Evolutionary conservation across 1,140 invertebrate species (phyloP).

Genomic region (Caenorhabditis remanei): DNA sequence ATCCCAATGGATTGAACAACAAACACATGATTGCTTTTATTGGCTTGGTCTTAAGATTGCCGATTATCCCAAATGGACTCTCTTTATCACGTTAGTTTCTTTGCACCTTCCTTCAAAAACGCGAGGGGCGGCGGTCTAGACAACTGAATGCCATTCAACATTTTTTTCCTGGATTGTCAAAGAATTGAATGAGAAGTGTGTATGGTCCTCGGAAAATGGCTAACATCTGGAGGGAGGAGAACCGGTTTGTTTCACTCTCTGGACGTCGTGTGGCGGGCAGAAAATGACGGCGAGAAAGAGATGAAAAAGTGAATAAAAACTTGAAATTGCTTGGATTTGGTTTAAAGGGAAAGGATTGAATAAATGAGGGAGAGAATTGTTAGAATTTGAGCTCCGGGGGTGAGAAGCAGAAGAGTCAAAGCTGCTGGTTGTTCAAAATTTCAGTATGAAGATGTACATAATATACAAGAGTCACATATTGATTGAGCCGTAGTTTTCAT

Average conservation of each 20-base stretch:
- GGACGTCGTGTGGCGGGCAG: neutral
- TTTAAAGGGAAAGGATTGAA: constrained; percentile 12
- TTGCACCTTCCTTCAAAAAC: constrained; percentile 24
- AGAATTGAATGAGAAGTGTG: constrained; percentile 1
- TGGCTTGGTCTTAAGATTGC: constrained; percentile 62
- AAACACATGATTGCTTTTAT: constrained; percentile 66
- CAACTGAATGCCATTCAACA: neutral
- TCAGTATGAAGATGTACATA: no score
- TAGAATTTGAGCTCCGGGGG: no score
- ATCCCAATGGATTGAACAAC: constrained; percentile 54
- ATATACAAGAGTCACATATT: no score
- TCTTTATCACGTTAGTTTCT: constrained; percentile 46
- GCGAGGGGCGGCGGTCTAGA: neutral
- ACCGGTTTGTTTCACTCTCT: neutral
- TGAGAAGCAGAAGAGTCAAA: no score
- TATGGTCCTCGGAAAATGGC: constrained; percentile 44
- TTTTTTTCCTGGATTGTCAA: neutral
- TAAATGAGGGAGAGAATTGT: neutral
- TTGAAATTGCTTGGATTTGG: constrained; percentile 13
- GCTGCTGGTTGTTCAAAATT: no score
- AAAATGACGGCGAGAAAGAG: constrained; percentile 20
- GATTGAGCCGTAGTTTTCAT: no score
- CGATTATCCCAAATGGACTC: constrained; percentile 62
- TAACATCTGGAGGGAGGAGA: neutral
- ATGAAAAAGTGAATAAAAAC: neutral